Base-by-base conservation (phyloP, 2,797 vertebrate genomes). In the Gobio occitaniae region DNA sequence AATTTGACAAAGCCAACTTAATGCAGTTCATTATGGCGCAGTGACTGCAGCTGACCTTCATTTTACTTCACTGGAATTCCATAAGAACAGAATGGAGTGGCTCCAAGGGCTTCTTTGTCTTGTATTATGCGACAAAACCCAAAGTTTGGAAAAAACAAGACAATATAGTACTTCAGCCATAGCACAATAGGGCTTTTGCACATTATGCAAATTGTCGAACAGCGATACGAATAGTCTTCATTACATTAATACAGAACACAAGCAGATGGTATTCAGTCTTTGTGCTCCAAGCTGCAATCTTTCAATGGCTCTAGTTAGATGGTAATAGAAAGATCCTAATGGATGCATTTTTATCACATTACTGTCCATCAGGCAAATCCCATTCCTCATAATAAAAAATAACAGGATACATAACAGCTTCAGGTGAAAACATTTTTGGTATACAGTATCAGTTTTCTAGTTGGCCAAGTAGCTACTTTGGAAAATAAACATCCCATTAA, bases 41-140 rank as follows among this genome's bases (percentile, higher is more conserved):
- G 70, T 54, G 65, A 66, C 69, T 50, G 50, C 10, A 19, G 56
- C n/a, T 72, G 47, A 68, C 32, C 50, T 82, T 81, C 66, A 10
- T 61, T 84, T 78, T 4, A 69, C 38, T 50, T 25, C 63, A 72
- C 8, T 84, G 54, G 48, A 80, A 71, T 81, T 78, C 78, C n/a
- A n/a, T 54, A 80, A 77, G 32, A 72, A 19, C 52, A 41, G 29
- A 29, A 78, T 75, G 59, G 74, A 82, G 38, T 76, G 4, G 3
- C 80, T 78, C 52, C 7, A 69, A 79, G 7, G 25, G 32, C 32
- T 56, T 76, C 84, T 80, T 68, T 85, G 77, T 86, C 13, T 76
- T 78, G 56, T 65, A 81, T 85, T 61, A 77, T 79, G 79, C 61
- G 19, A 86, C 83, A 87, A 82, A 74, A 29, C 17, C 4, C 56